phyloP scores from a whole-genome alignment of 2,888 invertebrate genomes.

The Drosophila anomelani region DNA sequence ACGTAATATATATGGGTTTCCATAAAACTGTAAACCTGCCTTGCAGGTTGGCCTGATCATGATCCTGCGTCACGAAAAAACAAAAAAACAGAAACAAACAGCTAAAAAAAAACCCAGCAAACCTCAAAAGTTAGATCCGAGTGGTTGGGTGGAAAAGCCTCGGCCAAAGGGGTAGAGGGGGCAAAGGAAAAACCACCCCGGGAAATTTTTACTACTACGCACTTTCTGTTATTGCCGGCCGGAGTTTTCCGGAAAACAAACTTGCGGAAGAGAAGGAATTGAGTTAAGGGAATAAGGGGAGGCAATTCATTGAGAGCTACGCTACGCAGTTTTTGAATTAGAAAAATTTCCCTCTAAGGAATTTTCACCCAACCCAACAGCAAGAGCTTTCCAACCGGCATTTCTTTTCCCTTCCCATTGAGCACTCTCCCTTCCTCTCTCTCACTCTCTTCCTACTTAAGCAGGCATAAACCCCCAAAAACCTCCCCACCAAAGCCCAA shows the following conservation, averaged over 20 bases:
- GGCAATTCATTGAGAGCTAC: constrained; percentile 34
- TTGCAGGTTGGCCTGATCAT: constrained; percentile 39
- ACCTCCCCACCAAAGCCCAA: constrained; percentile 32
- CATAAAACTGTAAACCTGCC: constrained; percentile 42
- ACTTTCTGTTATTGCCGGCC: constrained; percentile 69
- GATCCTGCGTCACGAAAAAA: constrained; percentile 6
- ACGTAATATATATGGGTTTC: neutral
- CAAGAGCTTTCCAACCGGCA: constrained; percentile 62
- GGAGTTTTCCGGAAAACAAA: constrained; percentile 47
- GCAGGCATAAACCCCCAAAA: constrained; percentile 31
- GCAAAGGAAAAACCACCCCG: constrained; percentile 48
- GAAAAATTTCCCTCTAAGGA: constrained; percentile 51
- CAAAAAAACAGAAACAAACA: constrained; percentile 25
- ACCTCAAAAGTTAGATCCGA: constrained; percentile 13
- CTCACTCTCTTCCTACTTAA: constrained; percentile 17
- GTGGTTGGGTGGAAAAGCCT: constrained; percentile 62
- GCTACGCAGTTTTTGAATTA: constrained; percentile 26
- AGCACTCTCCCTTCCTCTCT: constrained; percentile 17
- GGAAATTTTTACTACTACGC: constrained; percentile 54
- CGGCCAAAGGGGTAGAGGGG: constrained; percentile 30
- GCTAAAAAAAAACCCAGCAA: constrained; percentile 49
- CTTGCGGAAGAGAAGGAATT: constrained; percentile 23
- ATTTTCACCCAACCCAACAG: constrained; percentile 16
- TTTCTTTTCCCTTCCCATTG: constrained; percentile 16
- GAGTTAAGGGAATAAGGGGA: constrained; percentile 3